Evolutionary conservation across 2,888 invertebrate genomes (phyloP).

Genomic region (Nymphalis c-album): DNA sequence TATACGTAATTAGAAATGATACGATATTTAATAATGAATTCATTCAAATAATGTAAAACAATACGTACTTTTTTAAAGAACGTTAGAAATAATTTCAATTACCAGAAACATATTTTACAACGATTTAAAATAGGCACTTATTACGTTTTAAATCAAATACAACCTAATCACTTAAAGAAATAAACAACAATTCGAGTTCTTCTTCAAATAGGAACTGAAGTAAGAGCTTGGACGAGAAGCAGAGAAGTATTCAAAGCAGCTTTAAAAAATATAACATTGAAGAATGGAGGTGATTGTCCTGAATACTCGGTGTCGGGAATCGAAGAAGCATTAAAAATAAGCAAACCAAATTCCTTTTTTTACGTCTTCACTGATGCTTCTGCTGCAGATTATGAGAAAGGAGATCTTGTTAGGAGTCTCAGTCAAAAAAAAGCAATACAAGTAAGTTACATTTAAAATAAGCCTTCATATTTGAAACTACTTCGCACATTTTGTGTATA

Average conservation of each 20-base stretch:
- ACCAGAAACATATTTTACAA: too few relatives aligned
- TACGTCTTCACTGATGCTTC: conserved; percentile 69
- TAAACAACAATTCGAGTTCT: background rate
- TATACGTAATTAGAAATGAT: too few relatives aligned
- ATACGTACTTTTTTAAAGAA: too few relatives aligned
- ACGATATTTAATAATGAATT: too few relatives aligned
- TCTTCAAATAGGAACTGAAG: conserved; percentile 40
- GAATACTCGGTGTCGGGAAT: conserved; percentile 62
- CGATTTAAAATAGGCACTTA: too few relatives aligned
- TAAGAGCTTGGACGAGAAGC: conserved; percentile 48
- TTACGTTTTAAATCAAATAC: too few relatives aligned
- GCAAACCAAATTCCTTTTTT: conserved; percentile 54
- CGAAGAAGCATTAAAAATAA: conserved; percentile 49
- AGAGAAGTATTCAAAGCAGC: conserved; percentile 46
- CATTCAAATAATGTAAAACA: too few relatives aligned
- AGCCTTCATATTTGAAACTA: too few relatives aligned
- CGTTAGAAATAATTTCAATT: too few relatives aligned
- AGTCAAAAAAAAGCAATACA: conserved; percentile 53
- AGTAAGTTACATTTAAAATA: conserved; percentile 7
- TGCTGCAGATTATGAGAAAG: conserved; percentile 49
- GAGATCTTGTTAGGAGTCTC: conserved; percentile 49
- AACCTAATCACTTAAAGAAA: too few relatives aligned
- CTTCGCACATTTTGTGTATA: too few relatives aligned
- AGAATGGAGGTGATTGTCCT: conserved; percentile 55
- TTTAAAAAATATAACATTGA: conserved; percentile 41